These are phyloP conservation scores for Aspidapion aeneum DNA, from an alignment of 2,888 invertebrate species.

Conservation along the genomic window DNA sequence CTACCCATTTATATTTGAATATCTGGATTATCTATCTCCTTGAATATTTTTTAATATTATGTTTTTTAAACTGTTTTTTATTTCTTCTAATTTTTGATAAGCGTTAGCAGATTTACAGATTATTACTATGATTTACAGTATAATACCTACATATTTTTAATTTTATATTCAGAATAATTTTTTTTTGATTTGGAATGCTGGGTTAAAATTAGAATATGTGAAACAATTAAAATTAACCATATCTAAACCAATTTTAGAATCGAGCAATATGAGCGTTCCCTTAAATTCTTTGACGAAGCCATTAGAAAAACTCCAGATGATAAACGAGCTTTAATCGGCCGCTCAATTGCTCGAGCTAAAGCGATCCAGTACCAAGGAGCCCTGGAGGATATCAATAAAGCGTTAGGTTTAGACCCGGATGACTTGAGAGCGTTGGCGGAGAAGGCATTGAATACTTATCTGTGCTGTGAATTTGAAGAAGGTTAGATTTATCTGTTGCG, in stretches of 20 bases:
- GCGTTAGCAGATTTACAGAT: no score
- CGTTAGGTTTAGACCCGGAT: conserved; percentile 41
- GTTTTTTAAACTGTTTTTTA: no score
- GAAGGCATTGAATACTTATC: conserved; percentile 42
- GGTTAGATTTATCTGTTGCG: conserved; percentile 25
- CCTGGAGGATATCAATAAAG: conserved; percentile 51
- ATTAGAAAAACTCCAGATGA: conserved; percentile 45
- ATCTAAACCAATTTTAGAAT: conserved; percentile 31
- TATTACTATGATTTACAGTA: no score
- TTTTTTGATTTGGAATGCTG: no score
- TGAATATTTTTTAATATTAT: no score
- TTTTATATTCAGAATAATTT: no score
- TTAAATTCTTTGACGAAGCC: conserved; percentile 41
- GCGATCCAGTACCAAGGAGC: conserved; percentile 54
- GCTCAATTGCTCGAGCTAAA: conserved; percentile 54
- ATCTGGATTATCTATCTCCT: no score
- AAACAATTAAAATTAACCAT: no score
- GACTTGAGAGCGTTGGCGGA: conserved; percentile 40
- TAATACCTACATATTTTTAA: no score
- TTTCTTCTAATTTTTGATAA: no score
- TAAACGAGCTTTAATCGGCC: conserved; percentile 53
- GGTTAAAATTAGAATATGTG: no score
- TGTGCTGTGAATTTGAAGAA: conserved; percentile 45
- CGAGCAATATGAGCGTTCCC: conserved; percentile 43
- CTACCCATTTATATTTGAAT: no score